Percentiles rank a stretch among this genome's conserved stretches.
Evolutionary conservation across 2,113 vertebrate genomes (phyloP).

Genomic region (Corynorhinus townsendii): DNA sequence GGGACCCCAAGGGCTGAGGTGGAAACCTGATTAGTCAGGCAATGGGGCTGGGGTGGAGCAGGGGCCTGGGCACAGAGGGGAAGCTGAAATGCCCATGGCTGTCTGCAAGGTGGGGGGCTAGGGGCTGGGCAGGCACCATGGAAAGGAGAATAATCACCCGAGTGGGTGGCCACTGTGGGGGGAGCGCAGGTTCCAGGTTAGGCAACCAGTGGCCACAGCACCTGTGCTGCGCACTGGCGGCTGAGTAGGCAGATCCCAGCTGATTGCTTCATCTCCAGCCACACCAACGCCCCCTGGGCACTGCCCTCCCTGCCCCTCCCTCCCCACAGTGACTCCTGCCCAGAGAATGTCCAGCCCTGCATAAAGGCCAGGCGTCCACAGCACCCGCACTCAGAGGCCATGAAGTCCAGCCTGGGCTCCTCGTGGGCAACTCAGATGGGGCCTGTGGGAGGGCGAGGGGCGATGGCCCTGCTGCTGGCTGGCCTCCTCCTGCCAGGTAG

Average conservation of each 20-base stretch:
- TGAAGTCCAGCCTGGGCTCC: constrained; percentile 34
- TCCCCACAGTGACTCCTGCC: constrained; percentile 67
- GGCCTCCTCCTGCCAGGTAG: constrained; percentile 66
- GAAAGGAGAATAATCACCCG: not conserved
- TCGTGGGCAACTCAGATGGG: constrained; percentile 29
- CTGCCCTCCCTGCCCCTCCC: constrained; percentile 17
- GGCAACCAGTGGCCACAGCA: not conserved
- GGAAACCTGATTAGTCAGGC: not conserved
- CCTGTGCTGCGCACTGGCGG: not conserved
- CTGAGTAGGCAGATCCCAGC: constrained; percentile 62
- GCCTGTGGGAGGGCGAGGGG: constrained; percentile 47
- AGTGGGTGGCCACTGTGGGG: not conserved
- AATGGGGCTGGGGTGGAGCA: not conserved
- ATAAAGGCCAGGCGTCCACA: constrained; percentile 62
- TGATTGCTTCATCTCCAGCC: constrained; percentile 51
- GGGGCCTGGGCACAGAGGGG: not conserved
- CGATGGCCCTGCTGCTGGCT: constrained; percentile 42
- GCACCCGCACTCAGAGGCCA: constrained; percentile 32
- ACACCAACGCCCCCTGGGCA: constrained; percentile 58
- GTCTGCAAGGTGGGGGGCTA: not conserved
- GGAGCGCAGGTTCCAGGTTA: not conserved
- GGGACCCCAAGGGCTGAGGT: not conserved
- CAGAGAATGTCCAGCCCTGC: constrained; percentile 65
- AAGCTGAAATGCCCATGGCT: not conserved
- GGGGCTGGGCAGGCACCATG: not conserved